Conservation (phyloP, 1,140 invertebrate genomes). For the Hyphantria cunea region DNA sequence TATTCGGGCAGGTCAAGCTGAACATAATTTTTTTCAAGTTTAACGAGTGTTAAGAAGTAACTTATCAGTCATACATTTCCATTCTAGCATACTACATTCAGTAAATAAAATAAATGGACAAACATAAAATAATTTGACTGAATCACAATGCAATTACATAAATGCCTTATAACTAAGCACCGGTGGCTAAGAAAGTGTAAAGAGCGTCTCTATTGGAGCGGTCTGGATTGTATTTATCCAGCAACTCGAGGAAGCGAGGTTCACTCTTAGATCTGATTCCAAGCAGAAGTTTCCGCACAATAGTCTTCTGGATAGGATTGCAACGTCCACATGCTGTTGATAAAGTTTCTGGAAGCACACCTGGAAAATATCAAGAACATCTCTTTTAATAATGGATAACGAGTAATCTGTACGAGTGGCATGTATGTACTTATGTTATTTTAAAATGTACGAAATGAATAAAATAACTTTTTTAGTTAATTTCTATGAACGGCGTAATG, state of each 20-base stretch:
- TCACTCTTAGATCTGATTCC: conserved; percentile 73
- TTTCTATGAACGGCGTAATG: too few species aligned
- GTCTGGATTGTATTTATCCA: conserved; percentile 71
- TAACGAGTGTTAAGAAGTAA: too few species aligned
- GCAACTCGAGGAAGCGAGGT: conserved; percentile 60
- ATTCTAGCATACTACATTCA: too few species aligned
- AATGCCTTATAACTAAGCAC: conserved; percentile 31
- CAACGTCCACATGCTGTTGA: conserved; percentile 83
- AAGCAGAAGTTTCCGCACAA: conserved; percentile 83
- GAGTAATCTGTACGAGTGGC: neutral
- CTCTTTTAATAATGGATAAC: neutral
- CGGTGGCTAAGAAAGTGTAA: conserved; percentile 66
- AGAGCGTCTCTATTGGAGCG: conserved; percentile 59
- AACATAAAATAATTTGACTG: too few species aligned
- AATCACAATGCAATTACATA: neutral
- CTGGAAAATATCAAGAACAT: conserved; percentile 67
- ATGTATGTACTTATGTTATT: neutral
- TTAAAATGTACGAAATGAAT: neutral
- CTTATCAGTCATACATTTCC: too few species aligned
- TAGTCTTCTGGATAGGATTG: conserved; percentile 82
- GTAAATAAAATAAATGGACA: too few species aligned
- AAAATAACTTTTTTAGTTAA: too few species aligned
- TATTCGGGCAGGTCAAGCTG: too few species aligned
- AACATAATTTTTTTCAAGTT: too few species aligned
- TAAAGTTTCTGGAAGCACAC: conserved; percentile 83